These are phyloP conservation scores for Synanthedon formicaeformis DNA, from an alignment of 2,888 invertebrate species.

Conservation along the genomic window DNA sequence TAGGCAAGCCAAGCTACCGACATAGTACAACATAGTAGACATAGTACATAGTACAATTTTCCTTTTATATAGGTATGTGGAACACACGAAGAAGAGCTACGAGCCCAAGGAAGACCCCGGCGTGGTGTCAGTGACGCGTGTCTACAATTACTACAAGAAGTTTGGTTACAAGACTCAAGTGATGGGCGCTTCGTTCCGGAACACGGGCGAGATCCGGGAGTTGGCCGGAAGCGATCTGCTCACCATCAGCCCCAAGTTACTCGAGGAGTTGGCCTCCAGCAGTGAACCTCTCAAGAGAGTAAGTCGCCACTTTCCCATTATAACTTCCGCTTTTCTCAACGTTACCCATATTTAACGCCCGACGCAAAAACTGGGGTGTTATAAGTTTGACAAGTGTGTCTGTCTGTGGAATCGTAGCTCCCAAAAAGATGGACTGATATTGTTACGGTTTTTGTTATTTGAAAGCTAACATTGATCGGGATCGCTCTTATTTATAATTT, in stretches of 20 bases:
- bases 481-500: too few relatives aligned
- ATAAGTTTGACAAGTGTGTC: too few relatives aligned
- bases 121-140: constrained; percentile 91
- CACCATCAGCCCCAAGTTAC: constrained; percentile 92
- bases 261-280: constrained; percentile 87
- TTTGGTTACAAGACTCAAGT: constrained; percentile 96
- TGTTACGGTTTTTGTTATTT: too few relatives aligned
- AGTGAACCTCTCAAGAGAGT: constrained; percentile 74
- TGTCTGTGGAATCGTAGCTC: too few relatives aligned
- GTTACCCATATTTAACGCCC: not conserved
- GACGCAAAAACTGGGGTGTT: too few relatives aligned
- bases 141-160: constrained; percentile 99
- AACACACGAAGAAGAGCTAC: constrained; percentile 88
- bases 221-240: constrained; percentile 96
- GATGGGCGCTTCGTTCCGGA: constrained; percentile 99
- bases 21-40: too few relatives aligned
- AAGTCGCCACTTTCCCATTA: constrained; percentile 9
- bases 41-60: too few relatives aligned
- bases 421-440: too few relatives aligned
- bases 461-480: too few relatives aligned
- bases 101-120: constrained; percentile 93
- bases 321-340: not conserved
- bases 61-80: constrained; percentile 74
- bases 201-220: constrained; percentile 91
- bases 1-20: too few relatives aligned